phyloP scores from a whole-genome alignment of 2,113 vertebrate genomes.

The Halichoeres trimaculatus region DNA sequence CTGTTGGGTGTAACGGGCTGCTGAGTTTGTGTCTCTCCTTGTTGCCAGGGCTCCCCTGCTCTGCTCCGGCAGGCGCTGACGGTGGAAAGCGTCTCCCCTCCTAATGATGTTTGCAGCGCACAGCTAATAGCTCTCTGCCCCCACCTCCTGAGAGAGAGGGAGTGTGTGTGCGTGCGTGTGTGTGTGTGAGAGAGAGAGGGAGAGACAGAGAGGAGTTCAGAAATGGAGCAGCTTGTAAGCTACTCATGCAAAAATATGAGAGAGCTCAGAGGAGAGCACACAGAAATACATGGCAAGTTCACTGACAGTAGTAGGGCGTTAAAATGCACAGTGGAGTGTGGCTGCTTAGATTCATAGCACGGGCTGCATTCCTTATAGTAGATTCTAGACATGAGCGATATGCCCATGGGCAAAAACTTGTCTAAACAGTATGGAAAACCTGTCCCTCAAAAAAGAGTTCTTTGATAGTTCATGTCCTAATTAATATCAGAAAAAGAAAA shows the following conservation, averaged over 20 bases:
- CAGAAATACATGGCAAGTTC: conserved; percentile 42
- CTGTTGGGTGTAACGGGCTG: conserved; percentile 88
- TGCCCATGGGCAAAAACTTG: background rate
- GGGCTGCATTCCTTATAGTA: background rate
- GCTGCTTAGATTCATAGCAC: background rate
- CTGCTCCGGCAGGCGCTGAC: conserved; percentile 85
- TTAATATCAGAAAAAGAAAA: too few relatives aligned
- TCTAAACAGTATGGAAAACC: background rate
- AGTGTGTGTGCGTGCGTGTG: conserved; percentile 12
- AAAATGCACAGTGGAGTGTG: conserved; percentile 14
- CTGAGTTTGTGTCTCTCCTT: conserved; percentile 82
- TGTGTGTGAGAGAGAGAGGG: conserved; percentile 25
- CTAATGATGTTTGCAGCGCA: conserved; percentile 91
- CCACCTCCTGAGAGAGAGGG: conserved; percentile 64
- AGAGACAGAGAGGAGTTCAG: conserved; percentile 45
- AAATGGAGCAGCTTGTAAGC: conserved; percentile 66
- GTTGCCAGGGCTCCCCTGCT: conserved; percentile 83
- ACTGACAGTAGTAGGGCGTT: conserved; percentile 39
- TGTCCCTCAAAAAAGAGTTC: background rate
- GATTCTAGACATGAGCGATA: background rate
- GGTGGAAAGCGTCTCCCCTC: conserved; percentile 90
- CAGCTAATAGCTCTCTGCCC: conserved; percentile 80
- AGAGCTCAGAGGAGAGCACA: conserved; percentile 37
- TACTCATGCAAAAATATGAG: conserved; percentile 74
- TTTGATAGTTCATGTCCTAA: background rate